phyloP scores from a whole-genome alignment of 2,797 vertebrate genomes.

The Tadarida brasiliensis region DNA sequence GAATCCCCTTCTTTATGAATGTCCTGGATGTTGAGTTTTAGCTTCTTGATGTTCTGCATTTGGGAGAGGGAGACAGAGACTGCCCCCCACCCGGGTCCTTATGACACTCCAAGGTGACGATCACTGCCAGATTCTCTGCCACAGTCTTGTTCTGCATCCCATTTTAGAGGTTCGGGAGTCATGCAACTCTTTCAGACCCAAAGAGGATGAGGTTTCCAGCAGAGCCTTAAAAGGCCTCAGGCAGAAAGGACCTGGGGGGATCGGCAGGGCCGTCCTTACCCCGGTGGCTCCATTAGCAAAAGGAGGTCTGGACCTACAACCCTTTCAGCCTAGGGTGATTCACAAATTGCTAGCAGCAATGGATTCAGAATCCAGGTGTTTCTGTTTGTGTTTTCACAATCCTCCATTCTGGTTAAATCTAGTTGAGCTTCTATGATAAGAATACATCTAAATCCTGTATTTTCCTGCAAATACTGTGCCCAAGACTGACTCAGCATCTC shows the following conservation, averaged over 20 bases:
- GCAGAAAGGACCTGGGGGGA: too few species aligned
- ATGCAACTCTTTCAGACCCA: background rate
- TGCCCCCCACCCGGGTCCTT: background rate
- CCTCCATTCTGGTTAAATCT: background rate
- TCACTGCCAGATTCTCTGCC: background rate
- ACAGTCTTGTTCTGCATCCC: background rate
- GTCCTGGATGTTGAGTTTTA: background rate
- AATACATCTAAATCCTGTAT: background rate
- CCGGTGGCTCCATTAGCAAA: background rate
- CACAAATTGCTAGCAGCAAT: background rate
- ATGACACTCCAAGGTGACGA: background rate
- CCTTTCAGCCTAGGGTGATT: background rate
- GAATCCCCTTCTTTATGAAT: background rate
- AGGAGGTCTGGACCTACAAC: background rate
- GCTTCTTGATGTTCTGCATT: background rate
- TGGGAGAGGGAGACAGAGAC: background rate
- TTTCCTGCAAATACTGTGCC: background rate
- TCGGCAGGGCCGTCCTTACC: background rate
- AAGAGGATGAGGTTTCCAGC: background rate
- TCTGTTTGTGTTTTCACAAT: background rate
- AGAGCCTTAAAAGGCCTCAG: background rate
- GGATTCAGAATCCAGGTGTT: background rate
- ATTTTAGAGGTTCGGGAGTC: background rate
- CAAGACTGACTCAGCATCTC: background rate
- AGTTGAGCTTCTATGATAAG: background rate